These are phyloP conservation scores for Brachyopa scutellaris DNA, from an alignment of 2,888 invertebrate species.

Conservation along the genomic window DNA sequence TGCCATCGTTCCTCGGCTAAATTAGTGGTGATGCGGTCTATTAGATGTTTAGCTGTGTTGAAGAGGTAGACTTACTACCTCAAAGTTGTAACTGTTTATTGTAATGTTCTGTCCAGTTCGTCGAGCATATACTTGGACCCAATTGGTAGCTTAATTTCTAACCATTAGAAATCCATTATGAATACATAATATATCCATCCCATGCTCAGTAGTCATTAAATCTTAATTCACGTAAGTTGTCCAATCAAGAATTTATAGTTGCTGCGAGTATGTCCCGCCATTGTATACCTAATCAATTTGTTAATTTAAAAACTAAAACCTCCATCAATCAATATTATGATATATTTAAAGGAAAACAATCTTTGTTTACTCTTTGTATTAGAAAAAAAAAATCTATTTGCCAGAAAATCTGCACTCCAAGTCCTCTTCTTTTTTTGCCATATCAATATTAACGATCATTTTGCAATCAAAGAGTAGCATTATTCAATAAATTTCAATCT, in stretches of 20 bases:
- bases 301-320: not conserved
- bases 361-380: conserved; percentile 14
- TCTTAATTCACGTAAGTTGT: conserved; percentile 6
- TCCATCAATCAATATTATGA: conserved; percentile 13
- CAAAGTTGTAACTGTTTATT: no score
- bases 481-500: not conserved
- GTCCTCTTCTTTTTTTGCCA: conserved; percentile 30
- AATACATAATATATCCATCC: no score
- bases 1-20: no score
- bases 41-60: no score
- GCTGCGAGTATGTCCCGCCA: conserved; percentile 1
- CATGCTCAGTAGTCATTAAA: not conserved
- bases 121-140: no score
- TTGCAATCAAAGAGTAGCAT: conserved; percentile 21
- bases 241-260: not conserved
- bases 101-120: no score
- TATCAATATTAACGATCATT: conserved; percentile 19
- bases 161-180: conserved; percentile 6
- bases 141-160: no score
- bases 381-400: not conserved
- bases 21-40: no score
- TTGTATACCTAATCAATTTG: conserved; percentile 23
- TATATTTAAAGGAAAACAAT: no score
- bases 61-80: no score
- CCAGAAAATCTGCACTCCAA: not conserved